Base-by-base conservation (phyloP, 1,140 invertebrate species). In the Caenorhabditis briggsae region DNA sequence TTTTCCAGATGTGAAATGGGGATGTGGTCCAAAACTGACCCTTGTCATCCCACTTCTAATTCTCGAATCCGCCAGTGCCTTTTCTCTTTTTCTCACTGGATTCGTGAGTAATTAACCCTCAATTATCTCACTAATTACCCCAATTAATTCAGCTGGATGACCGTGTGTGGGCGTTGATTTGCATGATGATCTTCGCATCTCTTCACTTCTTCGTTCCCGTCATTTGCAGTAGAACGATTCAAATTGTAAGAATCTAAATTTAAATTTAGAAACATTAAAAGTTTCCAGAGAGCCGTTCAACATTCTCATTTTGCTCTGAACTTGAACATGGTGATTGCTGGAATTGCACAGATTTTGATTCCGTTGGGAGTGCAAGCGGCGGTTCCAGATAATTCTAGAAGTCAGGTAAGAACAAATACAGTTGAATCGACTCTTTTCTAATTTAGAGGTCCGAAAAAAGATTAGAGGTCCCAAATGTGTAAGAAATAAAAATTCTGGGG, bases 171-270 rank as follows among this genome's bases (percentile, higher is more conserved):
- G 20, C 84, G 16, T 20, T 88, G 46, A 56, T 88, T 55, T 78
- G 33, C 23, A 84, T 85, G 84, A 46, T 88, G 25, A 86, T 61
- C 23, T 84, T 88, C 20, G 87, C 83, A 1, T 74, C 83, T 20
- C 41, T 88, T 12, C 87, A 88, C n/a, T 86, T 84, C 33, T 82
- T 88, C 18, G 64, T 78, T n/a, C 84, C 84, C 14, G 84, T 88
- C 9, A 56, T 85, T 20, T 85, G 64, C 23, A 70, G 84, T 33
- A 53, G 84, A 85, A 85, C 87, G 46, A 70, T 85, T 59, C 87
- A 88, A 88, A 88, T 86, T 59, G 87, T 88, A 23, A 86, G 65
- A 20, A 16, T 6, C 43, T 0, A 0, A 33, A n/a, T 3, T 23
- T 41, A 46, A 0, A 48, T 20, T 86, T 55, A n/a, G 14, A 23